Evolutionary conservation across 1,140 invertebrate genomes (phyloP), one percentile per base, ranked within the genome.

Genomic region (Nomia melanderi): DNA sequence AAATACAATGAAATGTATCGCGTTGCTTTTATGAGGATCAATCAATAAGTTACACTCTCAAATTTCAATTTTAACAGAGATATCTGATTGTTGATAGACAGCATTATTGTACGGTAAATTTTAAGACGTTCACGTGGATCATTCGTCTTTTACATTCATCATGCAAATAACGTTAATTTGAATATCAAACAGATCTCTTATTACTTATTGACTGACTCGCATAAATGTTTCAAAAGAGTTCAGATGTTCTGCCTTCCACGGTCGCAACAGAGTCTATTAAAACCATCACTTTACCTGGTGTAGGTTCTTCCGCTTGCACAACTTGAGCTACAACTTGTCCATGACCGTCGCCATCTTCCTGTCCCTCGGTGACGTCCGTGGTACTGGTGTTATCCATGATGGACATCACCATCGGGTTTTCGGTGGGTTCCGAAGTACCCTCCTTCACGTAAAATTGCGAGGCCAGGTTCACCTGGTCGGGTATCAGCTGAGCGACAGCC

Each of bases 261-360:
- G 33, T 36, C 33, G 12, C 41, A 17, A 44, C 11, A 14, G 11
- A 44, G 4, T 14, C 14, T 1, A 1, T 8, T 50, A 50, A 50
- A 20, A n/a, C n/a, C n/a, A 23, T n/a, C 1, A 59, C 25, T 23
- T 92, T 93, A 96, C 96, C 96, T 85, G 96, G 95, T 77, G 95
- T 96, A 7, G 96, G 96, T 82, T 95, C 93, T 88, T 96, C 95
- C 1, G 96, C 95, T 92, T 96, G 96, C 47, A 97, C 95, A 33
- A 97, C 94, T 91, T 97, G 96, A 72, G 96, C 96, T 29, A 96
- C 96, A 84, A 97, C 95, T 91, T 96, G 96, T 62, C 94, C 92
- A 64, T 90, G 93, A 88, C 90, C 94, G 89, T 92, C 91, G 3
- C 80, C 75, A 63, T 90, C 90, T 23, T 92, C 91, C 33, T 90